Percentiles rank a stretch among this genome's conserved stretches.
phyloP scores from a whole-genome alignment of 1,140 invertebrate species.

The Helicoverpa armigera region DNA sequence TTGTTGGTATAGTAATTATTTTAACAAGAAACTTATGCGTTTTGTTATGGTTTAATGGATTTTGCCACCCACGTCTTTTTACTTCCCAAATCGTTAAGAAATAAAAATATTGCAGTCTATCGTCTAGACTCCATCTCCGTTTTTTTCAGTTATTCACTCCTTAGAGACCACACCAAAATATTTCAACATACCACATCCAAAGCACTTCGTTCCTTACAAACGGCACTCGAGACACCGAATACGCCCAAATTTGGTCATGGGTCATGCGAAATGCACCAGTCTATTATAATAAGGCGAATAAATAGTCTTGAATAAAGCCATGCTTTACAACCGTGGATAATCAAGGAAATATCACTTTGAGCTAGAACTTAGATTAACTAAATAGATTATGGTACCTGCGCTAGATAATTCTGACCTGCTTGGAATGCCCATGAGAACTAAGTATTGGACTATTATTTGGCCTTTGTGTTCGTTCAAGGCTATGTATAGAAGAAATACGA shows the following conservation, averaged over 20 bases:
- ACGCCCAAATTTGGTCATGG: constrained; percentile 51
- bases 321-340: not conserved
- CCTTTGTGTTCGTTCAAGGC: not conserved
- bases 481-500: not conserved
- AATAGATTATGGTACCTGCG: constrained; percentile 7
- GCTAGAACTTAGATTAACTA: constrained; percentile 1
- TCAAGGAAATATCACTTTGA: constrained; percentile 33
- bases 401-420: not conserved
- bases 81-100: too few species aligned
- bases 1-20: constrained; percentile 18
- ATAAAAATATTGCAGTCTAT: too few species aligned
- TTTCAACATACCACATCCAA: constrained; percentile 5
- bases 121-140: too few species aligned
- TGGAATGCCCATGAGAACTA: constrained; percentile 24
- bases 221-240: constrained; percentile 36
- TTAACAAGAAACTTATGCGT: constrained; percentile 24
- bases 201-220: not conserved
- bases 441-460: constrained; percentile 7
- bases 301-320: not conserved
- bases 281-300: constrained; percentile 39
- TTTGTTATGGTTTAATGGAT: not conserved
- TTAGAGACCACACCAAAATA: not conserved
- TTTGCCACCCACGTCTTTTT: not conserved
- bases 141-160: too few species aligned
- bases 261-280: constrained; percentile 24